These are phyloP conservation scores for Pegoplata infirma DNA, from an alignment of 2,888 invertebrate species.

Conservation along the genomic window DNA sequence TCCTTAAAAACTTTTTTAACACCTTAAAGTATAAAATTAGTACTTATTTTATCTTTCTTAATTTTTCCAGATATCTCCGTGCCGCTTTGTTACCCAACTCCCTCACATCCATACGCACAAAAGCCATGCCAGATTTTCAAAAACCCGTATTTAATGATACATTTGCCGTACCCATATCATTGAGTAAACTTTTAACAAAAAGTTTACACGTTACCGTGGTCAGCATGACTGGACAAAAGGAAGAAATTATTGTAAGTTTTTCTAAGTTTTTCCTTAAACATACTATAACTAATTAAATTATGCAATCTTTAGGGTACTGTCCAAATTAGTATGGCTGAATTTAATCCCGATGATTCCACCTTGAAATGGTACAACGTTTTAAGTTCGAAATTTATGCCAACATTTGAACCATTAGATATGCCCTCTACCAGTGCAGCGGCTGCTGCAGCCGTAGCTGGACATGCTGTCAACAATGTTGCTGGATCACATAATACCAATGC, in stretches of 20 bases:
- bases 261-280: too few species aligned
- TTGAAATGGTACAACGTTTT: slow-evolving; percentile 97
- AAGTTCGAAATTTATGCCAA: slow-evolving; percentile 87
- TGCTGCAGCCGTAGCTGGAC: slow-evolving; percentile 66
- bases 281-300: too few species aligned
- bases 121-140: slow-evolving; percentile 84
- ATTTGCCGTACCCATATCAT: slow-evolving; percentile 86
- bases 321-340: slow-evolving; percentile 97
- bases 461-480: slow-evolving; percentile 66
- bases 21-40: too few species aligned
- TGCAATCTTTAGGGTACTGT: slow-evolving; percentile 88
- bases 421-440: slow-evolving; percentile 76
- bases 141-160: slow-evolving; percentile 89
- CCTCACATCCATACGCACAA: slow-evolving; percentile 83
- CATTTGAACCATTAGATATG: slow-evolving; percentile 75
- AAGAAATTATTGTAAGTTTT: slow-evolving; percentile 90
- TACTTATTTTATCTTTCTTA: too few species aligned
- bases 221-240: slow-evolving; percentile 84
- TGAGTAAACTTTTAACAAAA: slow-evolving; percentile 89
- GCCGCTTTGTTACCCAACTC: slow-evolving; percentile 83
- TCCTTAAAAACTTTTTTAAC: too few species aligned
- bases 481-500: slow-evolving; percentile 63
- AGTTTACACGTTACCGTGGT: slow-evolving; percentile 94
- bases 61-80: slow-evolving; percentile 84
- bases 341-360: slow-evolving; percentile 89